Evolutionary conservation across 1,140 invertebrate genomes (phyloP).

Genomic region (Drosophila obscura): DNA sequence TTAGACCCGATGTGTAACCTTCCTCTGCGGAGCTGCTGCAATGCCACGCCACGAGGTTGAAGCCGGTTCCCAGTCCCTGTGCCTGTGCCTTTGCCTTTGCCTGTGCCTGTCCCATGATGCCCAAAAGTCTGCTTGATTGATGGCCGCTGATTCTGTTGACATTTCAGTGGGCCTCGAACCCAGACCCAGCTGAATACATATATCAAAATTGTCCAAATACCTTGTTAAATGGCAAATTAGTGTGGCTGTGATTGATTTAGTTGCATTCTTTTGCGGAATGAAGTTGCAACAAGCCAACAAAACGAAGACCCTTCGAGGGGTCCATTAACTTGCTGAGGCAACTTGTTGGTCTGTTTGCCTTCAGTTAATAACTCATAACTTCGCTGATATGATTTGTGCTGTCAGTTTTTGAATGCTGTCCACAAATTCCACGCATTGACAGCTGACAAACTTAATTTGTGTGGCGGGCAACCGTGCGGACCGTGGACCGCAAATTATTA

Average conservation of each 20-base stretch:
- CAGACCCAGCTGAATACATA: conserved; percentile 62
- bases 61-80: background rate
- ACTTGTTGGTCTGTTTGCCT: too few species aligned
- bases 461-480: conserved; percentile 8
- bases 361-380: conserved; percentile 79
- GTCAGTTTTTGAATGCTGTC: conserved; percentile 77
- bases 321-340: conserved; percentile 14
- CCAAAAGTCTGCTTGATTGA: conserved; percentile 70
- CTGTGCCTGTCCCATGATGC: conserved; percentile 43
- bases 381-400: conserved; percentile 71
- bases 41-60: background rate
- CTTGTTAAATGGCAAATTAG: conserved; percentile 84
- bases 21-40: conserved; percentile 20
- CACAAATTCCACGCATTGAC: conserved; percentile 77
- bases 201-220: conserved; percentile 84
- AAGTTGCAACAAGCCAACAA: conserved; percentile 70
- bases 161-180: conserved; percentile 50
- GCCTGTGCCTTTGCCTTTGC: background rate
- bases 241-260: conserved; percentile 83
- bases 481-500: conserved; percentile 69
- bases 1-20: conserved; percentile 57
- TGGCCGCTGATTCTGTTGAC: conserved; percentile 75
- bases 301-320: conserved; percentile 2
- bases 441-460: conserved; percentile 82
- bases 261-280: conserved; percentile 76